Conservation (phyloP, 2,888 invertebrate species). For the Plebejus argus region DNA sequence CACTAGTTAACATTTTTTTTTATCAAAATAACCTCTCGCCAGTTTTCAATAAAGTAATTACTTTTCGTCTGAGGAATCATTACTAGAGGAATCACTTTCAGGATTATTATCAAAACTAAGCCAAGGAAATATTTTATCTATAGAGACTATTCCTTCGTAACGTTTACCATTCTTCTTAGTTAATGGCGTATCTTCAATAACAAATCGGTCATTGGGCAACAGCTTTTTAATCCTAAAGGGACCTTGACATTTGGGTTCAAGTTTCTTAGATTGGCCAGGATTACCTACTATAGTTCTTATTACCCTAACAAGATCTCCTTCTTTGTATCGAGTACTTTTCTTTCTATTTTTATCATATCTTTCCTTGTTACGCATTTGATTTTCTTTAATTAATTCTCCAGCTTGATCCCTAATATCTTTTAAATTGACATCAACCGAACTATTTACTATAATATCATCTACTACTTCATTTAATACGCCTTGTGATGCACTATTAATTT, state of each 20-base stretch:
- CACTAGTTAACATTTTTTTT: not conserved
- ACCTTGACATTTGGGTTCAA: constrained; percentile 36
- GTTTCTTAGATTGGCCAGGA: constrained; percentile 39
- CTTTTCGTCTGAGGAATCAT: not conserved
- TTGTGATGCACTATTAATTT: constrained; percentile 13
- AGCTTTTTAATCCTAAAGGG: constrained; percentile 38
- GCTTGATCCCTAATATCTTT: constrained; percentile 33
- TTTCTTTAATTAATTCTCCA: constrained; percentile 32
- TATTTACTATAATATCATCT: constrained; percentile 9
- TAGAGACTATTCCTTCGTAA: constrained; percentile 20
- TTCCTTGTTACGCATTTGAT: constrained; percentile 38
- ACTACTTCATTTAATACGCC: constrained; percentile 29
- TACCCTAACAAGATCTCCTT: constrained; percentile 37
- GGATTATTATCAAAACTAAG: constrained; percentile 27
- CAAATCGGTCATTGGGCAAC: constrained; percentile 33
- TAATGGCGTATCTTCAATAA: constrained; percentile 34
- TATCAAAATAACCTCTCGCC: not conserved
- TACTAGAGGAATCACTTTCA: constrained; percentile 37
- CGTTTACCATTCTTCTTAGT: constrained; percentile 30
- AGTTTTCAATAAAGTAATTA: not conserved
- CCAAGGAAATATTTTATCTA: constrained; percentile 34
- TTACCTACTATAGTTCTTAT: constrained; percentile 33
- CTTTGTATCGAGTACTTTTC: constrained; percentile 32
- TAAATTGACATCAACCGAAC: constrained; percentile 8
- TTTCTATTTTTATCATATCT: constrained; percentile 37